Evolutionary conservation across 2,888 invertebrate species (phyloP).

Genomic region (Fissipunctia ypsillon): DNA sequence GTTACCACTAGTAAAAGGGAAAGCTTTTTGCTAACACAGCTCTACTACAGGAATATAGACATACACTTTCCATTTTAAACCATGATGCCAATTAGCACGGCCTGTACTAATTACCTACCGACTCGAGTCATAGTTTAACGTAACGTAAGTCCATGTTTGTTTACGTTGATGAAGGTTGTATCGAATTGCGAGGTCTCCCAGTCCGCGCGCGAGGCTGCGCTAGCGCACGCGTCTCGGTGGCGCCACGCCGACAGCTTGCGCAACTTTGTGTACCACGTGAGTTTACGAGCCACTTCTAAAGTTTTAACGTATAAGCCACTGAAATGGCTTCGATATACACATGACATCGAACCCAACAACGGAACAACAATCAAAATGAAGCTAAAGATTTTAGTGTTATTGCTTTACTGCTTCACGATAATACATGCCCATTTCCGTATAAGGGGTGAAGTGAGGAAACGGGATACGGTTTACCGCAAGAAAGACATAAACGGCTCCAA

Average conservation of each 20-base stretch:
- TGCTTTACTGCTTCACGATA: constrained; percentile 80
- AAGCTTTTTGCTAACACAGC: constrained; percentile 48
- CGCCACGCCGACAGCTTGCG: constrained; percentile 85
- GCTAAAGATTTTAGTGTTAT: constrained; percentile 83
- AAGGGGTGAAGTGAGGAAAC: constrained; percentile 84
- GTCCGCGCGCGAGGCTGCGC: constrained; percentile 89
- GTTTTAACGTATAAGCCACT: constrained; percentile 76
- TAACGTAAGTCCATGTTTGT: constrained; percentile 85
- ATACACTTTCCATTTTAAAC: constrained; percentile 64
- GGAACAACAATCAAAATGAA: constrained; percentile 81
- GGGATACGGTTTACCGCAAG: constrained; percentile 84
- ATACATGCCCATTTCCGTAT: constrained; percentile 83
- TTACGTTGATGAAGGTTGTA: constrained; percentile 89
- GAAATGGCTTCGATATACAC: constrained; percentile 79
- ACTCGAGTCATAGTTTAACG: constrained; percentile 75
- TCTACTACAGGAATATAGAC: constrained; percentile 41
- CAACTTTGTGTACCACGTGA: constrained; percentile 80
- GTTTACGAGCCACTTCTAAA: constrained; percentile 82
- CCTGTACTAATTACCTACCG: constrained; percentile 66
- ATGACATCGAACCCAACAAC: constrained; percentile 71
- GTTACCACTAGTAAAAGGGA: constrained; percentile 47
- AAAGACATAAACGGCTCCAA: constrained; percentile 87
- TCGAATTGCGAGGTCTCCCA: constrained; percentile 89
- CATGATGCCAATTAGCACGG: constrained; percentile 65
- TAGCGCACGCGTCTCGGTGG: constrained; percentile 89